Base-by-base conservation (phyloP, 2,797 vertebrate genomes). In the Sciurus carolinensis region DNA sequence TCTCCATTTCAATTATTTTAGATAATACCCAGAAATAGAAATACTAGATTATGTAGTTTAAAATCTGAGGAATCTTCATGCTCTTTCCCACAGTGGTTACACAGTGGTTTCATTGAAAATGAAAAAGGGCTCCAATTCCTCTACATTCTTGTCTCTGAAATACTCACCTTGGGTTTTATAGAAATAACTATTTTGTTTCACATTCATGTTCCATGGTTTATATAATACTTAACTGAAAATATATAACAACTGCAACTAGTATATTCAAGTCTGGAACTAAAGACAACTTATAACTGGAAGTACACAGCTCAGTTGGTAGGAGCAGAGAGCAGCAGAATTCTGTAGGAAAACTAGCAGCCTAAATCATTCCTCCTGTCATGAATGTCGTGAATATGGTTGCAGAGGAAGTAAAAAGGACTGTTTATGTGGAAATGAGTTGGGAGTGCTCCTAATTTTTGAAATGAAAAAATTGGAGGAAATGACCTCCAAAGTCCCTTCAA, bases 101-200 rank as follows among this genome's bases (percentile, higher is more conserved):
- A 57, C 54, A 22, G 18, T 22, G 8, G 7, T 57, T 22, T 7
- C 54, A 22, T 17, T 22, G 0, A 57, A 57, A 57, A 57, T 57
- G 7, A 57, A 57, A 57, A 57, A 57, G 54, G 54, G 2, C 54
- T 57, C 54, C 54, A 57, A 57, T 57, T 57, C 22, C 20, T 57
- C 54, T 22, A 57, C 54, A 22, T 54, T 57, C 52, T 92, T 77
- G 75, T 30, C 67, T 59, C 33, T 33, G 83, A 93, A 84, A 83
- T 73, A 89, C 52, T 95, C 42, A 87, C 69, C 12, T 80, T 84
- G 80, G 54, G 12, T 62, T 96, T 95, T 75, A 69, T 76, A 95
- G 50, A 80, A 93, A 57, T 17, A 88, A 20, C 17, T 87, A 59
- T n/a, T 59, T 87, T 67, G 36, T 88, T 75, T 91, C 59, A 69